Evolutionary conservation across 2,888 invertebrate genomes (phyloP).

Genomic region (Serripes groenlandicus): DNA sequence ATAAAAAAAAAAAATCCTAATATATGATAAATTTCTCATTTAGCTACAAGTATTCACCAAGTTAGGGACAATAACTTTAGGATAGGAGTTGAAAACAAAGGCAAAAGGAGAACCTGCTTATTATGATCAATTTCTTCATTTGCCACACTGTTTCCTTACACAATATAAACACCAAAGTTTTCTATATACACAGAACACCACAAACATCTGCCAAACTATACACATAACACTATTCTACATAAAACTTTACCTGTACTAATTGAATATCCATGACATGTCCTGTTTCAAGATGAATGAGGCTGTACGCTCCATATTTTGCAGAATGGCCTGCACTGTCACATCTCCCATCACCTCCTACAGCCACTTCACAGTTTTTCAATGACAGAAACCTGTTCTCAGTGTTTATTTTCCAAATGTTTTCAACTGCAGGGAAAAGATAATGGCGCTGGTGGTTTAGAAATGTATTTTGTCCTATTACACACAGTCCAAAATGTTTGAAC

Average conservation of each 20-base stretch:
- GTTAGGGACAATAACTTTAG: no score
- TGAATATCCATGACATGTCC: neutral
- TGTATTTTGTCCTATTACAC: neutral
- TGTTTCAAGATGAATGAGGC: neutral
- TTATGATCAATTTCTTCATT: neutral
- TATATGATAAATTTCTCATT: no score
- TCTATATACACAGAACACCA: no score
- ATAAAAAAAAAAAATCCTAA: no score
- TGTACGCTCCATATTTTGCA: neutral
- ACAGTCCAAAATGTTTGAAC: neutral
- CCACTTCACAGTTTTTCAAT: neutral
- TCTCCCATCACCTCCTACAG: slow-evolving; percentile 1
- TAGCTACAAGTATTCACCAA: no score
- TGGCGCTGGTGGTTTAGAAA: neutral
- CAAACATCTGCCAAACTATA: no score
- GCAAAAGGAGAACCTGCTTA: neutral
- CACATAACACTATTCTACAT: no score
- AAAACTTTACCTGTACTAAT: slow-evolving; percentile 9
- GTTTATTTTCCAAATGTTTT: neutral
- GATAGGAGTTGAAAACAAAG: neutral
- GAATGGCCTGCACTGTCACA: neutral
- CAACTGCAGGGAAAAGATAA: neutral
- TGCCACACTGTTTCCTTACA: neutral
- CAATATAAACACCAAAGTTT: no score
- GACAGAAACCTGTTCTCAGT: neutral